phyloP scores from a whole-genome alignment of 2,113 vertebrate species.

The Hystrix cristata region DNA sequence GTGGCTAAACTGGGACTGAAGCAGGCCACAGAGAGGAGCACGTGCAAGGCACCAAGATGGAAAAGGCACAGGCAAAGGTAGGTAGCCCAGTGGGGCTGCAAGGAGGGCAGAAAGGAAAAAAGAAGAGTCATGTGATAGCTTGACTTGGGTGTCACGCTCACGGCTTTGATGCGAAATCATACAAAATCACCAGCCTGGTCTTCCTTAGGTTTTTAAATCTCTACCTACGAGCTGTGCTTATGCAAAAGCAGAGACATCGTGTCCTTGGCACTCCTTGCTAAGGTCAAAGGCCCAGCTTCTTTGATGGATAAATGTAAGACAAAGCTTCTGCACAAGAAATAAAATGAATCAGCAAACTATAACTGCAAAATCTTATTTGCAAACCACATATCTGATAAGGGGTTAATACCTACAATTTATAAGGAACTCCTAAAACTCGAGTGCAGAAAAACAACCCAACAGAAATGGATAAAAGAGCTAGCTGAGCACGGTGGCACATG shows the following conservation, averaged over 20 bases:
- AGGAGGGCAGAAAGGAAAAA: neutral
- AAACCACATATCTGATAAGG: slow-evolving; percentile 10
- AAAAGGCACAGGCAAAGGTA: neutral
- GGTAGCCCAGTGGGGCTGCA: neutral
- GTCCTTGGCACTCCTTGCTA: neutral
- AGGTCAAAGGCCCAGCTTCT: neutral
- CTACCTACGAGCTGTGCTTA: neutral
- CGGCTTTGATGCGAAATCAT: neutral
- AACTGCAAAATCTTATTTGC: neutral
- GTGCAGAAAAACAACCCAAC: neutral
- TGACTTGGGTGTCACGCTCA: neutral
- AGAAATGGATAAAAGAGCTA: neutral
- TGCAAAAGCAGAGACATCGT: neutral
- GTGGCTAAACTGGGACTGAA: neutral
- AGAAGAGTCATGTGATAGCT: neutral
- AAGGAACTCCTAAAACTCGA: neutral
- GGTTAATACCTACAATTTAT: neutral
- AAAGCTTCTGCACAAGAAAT: slow-evolving; percentile 1
- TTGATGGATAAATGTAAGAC: slow-evolving; percentile 16
- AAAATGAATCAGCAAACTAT: neutral
- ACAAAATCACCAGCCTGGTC: neutral
- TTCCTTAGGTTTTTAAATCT: neutral
- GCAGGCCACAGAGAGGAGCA: neutral
- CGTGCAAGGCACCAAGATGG: neutral
- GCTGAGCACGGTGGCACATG: neutral